Conservation (phyloP, 1,140 invertebrate genomes). For the Leguminivora glycinivorella region DNA sequence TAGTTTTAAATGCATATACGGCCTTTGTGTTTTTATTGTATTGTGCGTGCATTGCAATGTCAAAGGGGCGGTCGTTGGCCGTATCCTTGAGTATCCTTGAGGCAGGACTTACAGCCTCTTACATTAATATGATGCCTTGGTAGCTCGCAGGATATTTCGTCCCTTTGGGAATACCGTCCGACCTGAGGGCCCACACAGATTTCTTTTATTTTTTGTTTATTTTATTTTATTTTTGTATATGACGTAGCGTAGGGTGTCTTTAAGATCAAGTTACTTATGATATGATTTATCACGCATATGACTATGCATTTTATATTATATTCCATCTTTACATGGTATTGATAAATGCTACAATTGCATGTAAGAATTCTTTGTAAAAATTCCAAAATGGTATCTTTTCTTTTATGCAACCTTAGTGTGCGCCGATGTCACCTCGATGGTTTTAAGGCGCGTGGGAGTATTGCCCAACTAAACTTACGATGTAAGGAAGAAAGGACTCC, state of each 20-base stretch:
- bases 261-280: not conserved
- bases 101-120: constrained; percentile 66
- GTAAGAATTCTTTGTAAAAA: not conserved
- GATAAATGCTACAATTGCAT: not conserved
- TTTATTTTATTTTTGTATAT: not conserved
- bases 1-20: not conserved
- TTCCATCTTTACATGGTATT: not conserved
- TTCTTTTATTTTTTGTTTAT: not conserved
- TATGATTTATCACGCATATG: not conserved
- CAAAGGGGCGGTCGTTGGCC: constrained; percentile 55
- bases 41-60: constrained; percentile 42
- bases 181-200: constrained; percentile 48
- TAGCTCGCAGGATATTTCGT: constrained; percentile 79
- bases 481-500: constrained; percentile 45
- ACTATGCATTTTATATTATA: not conserved
- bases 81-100: constrained; percentile 76
- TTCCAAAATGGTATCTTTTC: constrained; percentile 24
- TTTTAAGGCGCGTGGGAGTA: constrained; percentile 39
- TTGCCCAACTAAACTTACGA: constrained; percentile 27
- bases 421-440: constrained; percentile 41
- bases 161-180: constrained; percentile 75
- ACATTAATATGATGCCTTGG: constrained; percentile 68
- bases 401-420: constrained; percentile 36
- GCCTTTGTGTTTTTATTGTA: not conserved
- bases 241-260: not conserved